Conservation (phyloP, 1,140 invertebrate species). For the Drosophila nigrodunni region DNA sequence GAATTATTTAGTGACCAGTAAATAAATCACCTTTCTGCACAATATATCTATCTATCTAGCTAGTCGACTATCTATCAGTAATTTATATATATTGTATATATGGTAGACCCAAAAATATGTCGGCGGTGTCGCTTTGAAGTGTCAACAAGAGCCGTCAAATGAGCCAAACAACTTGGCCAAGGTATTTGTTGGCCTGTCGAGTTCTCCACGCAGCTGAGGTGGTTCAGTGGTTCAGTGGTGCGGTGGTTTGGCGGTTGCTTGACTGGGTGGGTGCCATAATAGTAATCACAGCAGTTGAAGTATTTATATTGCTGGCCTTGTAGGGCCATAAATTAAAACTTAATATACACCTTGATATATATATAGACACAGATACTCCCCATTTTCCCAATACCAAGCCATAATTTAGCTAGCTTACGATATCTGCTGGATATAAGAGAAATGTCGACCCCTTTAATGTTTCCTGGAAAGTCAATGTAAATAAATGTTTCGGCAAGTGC, state of each 20-base stretch:
- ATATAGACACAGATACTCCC: conserved; percentile 18
- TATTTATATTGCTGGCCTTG: conserved; percentile 67
- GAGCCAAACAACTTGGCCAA: conserved; percentile 45
- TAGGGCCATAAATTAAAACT: conserved; percentile 62
- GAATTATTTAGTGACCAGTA: conserved; percentile 42
- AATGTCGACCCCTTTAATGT: conserved; percentile 1
- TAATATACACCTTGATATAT: conserved; percentile 40
- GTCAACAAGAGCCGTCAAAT: conserved; percentile 42
- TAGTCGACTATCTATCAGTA: conserved; percentile 28
- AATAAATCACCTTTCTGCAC: conserved; percentile 15
- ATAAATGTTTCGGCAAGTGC: conserved; percentile 75
- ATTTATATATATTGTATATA: conserved; percentile 20
- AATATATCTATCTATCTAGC: conserved; percentile 6
- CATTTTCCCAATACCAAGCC: conserved; percentile 47
- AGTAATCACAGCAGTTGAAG: conserved; percentile 67
- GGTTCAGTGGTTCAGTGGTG: conserved; percentile 3
- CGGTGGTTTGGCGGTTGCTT: background rate
- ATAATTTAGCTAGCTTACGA: conserved; percentile 5
- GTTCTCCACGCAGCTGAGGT: conserved; percentile 6
- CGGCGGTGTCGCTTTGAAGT: conserved; percentile 44
- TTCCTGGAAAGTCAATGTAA: conserved; percentile 25
- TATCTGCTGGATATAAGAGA: conserved; percentile 1
- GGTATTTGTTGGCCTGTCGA: conserved; percentile 26
- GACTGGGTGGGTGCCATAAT: conserved; percentile 46
- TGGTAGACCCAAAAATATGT: conserved; percentile 25